Percentiles rank a stretch among this genome's conserved stretches.
phyloP scores from a whole-genome alignment of 2,888 invertebrate species.

The Dyspetes luteomarginatus region DNA sequence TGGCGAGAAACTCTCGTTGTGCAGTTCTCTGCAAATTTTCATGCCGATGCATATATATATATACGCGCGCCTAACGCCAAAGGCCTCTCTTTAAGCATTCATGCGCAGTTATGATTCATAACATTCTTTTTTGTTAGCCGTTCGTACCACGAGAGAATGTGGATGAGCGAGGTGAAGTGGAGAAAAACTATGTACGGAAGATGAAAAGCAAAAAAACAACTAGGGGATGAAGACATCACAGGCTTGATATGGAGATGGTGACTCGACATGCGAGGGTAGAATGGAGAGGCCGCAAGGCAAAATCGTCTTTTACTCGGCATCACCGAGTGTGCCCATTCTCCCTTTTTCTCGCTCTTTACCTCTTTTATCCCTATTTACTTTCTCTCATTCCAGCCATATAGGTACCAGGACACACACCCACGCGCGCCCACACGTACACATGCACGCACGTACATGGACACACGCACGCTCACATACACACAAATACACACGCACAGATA shows the following conservation, averaged over 20 bases:
- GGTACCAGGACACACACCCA: too few species aligned
- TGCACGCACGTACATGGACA: background rate
- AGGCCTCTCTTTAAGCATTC: constrained; percentile 74
- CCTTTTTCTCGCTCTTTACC: constrained; percentile 40
- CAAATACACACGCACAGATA: background rate
- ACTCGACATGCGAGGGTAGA: constrained; percentile 28
- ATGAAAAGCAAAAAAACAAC: constrained; percentile 42
- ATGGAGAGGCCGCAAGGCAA: constrained; percentile 59
- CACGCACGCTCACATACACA: background rate
- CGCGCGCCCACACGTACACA: background rate
- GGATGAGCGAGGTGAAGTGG: constrained; percentile 13
- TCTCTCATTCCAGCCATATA: constrained; percentile 54
- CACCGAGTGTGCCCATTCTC: constrained; percentile 29
- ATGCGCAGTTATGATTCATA: constrained; percentile 80
- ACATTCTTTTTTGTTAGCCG: constrained; percentile 67
- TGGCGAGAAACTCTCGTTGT: constrained; percentile 13
- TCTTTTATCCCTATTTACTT: constrained; percentile 58
- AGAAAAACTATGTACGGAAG: constrained; percentile 23
- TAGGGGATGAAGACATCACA: constrained; percentile 27
- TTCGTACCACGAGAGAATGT: constrained; percentile 38
- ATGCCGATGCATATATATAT: constrained; percentile 31
- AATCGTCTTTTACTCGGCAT: constrained; percentile 51
- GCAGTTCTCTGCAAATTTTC: constrained; percentile 37
- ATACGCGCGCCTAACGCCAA: constrained; percentile 32
- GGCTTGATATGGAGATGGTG: constrained; percentile 57